Evolutionary conservation across 2,113 vertebrate genomes (phyloP), one percentile per base, ranked within the genome.

Genomic region (Alaudala cheleensis): DNA sequence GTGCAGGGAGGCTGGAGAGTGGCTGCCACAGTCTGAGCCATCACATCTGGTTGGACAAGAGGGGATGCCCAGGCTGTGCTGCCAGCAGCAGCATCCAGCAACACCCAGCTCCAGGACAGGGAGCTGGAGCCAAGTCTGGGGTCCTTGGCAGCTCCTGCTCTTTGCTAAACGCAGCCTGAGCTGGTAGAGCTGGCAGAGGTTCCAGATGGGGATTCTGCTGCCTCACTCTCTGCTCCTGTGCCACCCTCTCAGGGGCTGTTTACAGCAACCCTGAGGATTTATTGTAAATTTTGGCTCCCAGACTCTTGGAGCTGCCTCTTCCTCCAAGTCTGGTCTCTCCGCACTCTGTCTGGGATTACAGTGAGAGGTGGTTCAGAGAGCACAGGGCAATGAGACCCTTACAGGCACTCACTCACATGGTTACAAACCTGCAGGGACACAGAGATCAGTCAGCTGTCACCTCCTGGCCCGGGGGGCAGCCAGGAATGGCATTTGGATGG

Each of bases 211-310:
- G 28, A 2, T 89, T 40, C 86, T 87, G 89, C 88, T 73, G n/a
- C 70, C 47, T 93, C 3, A 0, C n/a, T 81, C 57, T 50, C 61
- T 64, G 56, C 65, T 94, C 89, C 71, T 61, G 57, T 57, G 92
- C 95, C 88, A 93, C 82, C 71, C 79, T 86, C 94, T 90, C 60
- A 39, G 74, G 64, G 53, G n/a, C 66, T 84, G 88, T 94, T 97
- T 92, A 88, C 28, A 81, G 61, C 8, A 28, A 49, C n/a, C 53
- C 70, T 20, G 53, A 79, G 42, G 92, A 97, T 90, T 96, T 91
- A 93, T 96, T 77, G 79, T 92, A 90, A 92, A 81, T 47, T 23
- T 88, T 93, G 83, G 64, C 86, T 95, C 74, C 74, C 5, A 14
- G 28, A 5, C 62, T 70, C 77, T 60, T 8, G 19, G 86, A 92